Base-by-base conservation (phyloP, 2,113 vertebrate species). In the Pseudolaguvia tuberculata region DNA sequence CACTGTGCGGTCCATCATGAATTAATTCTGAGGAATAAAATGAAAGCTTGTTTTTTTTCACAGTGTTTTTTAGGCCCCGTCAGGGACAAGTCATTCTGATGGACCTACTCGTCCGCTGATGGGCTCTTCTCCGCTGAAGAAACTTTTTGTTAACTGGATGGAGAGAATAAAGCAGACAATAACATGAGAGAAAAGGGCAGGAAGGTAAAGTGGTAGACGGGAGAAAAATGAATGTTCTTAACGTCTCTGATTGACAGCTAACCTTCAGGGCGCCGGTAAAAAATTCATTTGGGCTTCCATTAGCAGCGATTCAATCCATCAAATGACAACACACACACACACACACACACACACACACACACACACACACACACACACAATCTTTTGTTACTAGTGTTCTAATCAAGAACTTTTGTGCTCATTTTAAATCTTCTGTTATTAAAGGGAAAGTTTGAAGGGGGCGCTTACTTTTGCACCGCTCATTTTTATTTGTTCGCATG, bases 231-330 rank as follows among this genome's bases (percentile, higher is more conserved):
- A 39, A 67, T 56, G 74, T 7, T 4, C 18, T 35, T 47, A 39
- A 47, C 3, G 18, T 8, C 6, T 70, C 9, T 70, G 66, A 61
- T 62, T 70, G 75, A 17, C 75, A 62, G 56, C 27, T 61, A 61
- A 76, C 65, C 74, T 69, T 76, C 65, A 59, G 42, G 20, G 27
- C 29, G 21, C 57, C 25, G 7, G 66, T 21, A 11, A 52, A 61
- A 61, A 70, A 61, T 59, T 76, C 14, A 70, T 76, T 76, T 70
- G 29, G 55, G 45, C 25, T 70, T 76, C 55, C 53, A 69, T 76
- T 69, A 76, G 42, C 25, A 27, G 23, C 1, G 5, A 48, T 23
- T 13, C 63, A 56, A 76, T 69, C 65, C 74, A 59, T 76, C 74
- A 76, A 61, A 27, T 35, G 51, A n/a, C 63, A 59, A 58, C 50